Conservation (phyloP, 2,888 invertebrate species). For the Prosapia bicincta region DNA sequence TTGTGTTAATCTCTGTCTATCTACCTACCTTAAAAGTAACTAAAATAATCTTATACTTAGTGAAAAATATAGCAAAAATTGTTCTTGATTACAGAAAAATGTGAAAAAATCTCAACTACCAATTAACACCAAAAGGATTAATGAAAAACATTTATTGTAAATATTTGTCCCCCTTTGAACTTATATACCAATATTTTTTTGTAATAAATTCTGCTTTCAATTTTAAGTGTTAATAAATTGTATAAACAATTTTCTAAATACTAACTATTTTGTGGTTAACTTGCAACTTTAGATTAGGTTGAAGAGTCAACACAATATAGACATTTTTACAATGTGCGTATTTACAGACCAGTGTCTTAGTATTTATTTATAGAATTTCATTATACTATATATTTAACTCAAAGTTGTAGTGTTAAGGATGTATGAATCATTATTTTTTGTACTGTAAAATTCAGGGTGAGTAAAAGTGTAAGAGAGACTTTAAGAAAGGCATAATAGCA, state of each 20-base stretch:
- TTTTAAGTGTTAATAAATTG: background rate
- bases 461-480: background rate
- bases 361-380: conserved; percentile 25
- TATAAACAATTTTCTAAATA: background rate
- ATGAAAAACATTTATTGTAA: no score
- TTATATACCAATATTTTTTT: no score
- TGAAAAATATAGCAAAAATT: no score
- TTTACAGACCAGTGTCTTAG: conserved; percentile 28
- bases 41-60: no score
- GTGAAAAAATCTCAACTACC: no score
- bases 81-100: no score
- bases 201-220: background rate
- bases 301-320: conserved; percentile 13
- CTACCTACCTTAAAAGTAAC: no score
- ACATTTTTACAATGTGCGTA: conserved; percentile 24
- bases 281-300: conserved; percentile 17
- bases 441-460: conserved; percentile 18
- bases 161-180: no score
- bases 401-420: conserved; percentile 21
- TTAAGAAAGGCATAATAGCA: conserved; percentile 6
- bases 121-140: no score
- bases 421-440: conserved; percentile 26
- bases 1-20: no score
- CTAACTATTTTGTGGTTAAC: conserved; percentile 13
- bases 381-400: conserved; percentile 6